phyloP scores from a whole-genome alignment of 2,888 invertebrate species.

The Tachina lurida region DNA sequence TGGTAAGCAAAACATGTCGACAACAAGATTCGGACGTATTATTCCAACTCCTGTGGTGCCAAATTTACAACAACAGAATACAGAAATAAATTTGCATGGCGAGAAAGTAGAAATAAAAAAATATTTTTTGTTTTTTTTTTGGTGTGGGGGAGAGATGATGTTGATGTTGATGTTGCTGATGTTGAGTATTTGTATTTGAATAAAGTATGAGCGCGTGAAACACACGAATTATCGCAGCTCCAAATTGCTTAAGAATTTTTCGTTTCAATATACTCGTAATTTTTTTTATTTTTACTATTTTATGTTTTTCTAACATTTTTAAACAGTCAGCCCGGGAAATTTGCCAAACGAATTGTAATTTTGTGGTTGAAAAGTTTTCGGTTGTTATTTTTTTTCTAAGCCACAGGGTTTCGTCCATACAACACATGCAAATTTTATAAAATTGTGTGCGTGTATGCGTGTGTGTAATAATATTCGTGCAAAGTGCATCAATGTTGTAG shows the following conservation, averaged over 20 bases:
- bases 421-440: constrained; percentile 35
- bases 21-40: constrained; percentile 74
- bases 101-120: constrained; percentile 15
- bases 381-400: neutral
- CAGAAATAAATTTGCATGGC: constrained; percentile 55
- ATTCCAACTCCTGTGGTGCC: constrained; percentile 73
- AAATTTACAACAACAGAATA: constrained; percentile 56
- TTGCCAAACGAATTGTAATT: constrained; percentile 45
- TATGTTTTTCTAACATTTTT: constrained; percentile 43
- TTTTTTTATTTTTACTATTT: constrained; percentile 26
- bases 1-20: constrained; percentile 70
- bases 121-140: neutral
- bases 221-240: constrained; percentile 73
- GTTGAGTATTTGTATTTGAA: constrained; percentile 37
- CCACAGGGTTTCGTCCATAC: constrained; percentile 55
- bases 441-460: neutral
- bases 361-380: constrained; percentile 56
- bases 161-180: constrained; percentile 20
- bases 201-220: constrained; percentile 68
- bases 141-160: constrained; percentile 15
- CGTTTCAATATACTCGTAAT: neutral
- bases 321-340: constrained; percentile 12
- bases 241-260: constrained; percentile 65
- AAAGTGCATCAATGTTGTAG: constrained; percentile 52
- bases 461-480: constrained; percentile 7